Evolutionary conservation across 2,113 vertebrate species (phyloP), one percentile per base, ranked within the genome.

Genomic region (Rhea pennata): DNA sequence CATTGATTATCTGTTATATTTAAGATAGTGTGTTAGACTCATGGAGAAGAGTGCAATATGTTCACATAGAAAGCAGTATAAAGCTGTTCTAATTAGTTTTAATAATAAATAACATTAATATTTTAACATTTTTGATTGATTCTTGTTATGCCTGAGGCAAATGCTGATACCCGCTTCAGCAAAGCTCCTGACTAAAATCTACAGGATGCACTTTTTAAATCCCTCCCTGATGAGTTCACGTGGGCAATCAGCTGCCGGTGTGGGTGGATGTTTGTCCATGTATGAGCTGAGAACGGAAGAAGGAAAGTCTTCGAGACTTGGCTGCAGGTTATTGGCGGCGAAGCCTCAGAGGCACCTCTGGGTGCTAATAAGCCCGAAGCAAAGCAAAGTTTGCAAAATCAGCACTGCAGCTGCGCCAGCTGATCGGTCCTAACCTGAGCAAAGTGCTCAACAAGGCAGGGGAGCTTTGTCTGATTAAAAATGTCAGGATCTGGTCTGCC

Each of bases 371-470:
- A 69, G 56, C 86, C 90, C 36, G 77, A 92, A 93, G 76, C 61
- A 51, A 81, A 77, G 90, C 65, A 90, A 92, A 92, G 86, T 93
- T 96, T 85, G 88, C 66, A 84, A 79, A 80, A 54, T 27, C 5
- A 1, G 15, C 5, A 2, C 56, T 50, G 56, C 22, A 93, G 74
- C 24, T 82, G 53, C 88, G 83, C 61, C 73, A 92, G 66, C 23
- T 58, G 64, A 51, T 73, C 3, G 71, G 64, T 71, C 54, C 24
- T 82, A 79, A 89, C 51, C 65, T 93, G 33, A 75, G 77, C 76
- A 75, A 93, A 92, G 48, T n/a, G 86, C 77, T 84, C 3, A 7
- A 22, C 0, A 15, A 78, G 86, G 39, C n/a, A 16, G 12, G 24
- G 40, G 58, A 89, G 29, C 75, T 91, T 69, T n/a, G 74, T 5